Evolutionary conservation across 35 echinoderm and acorn worm species (phyloP).

Genomic region (Lytechinus variegatus): DNA sequence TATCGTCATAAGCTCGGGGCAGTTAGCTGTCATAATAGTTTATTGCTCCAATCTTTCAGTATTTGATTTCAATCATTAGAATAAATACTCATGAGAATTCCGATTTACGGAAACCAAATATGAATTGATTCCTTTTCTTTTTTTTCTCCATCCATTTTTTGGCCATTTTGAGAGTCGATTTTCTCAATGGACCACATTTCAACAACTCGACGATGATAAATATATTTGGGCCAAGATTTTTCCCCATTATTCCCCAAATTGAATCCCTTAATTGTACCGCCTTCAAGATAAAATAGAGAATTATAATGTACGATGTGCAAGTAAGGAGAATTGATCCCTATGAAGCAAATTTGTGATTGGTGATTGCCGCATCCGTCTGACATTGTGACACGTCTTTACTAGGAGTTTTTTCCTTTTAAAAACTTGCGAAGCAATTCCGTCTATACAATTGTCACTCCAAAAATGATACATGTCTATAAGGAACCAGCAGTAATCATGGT

Average conservation of each 20-base stretch:
- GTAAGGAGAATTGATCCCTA: too few relatives aligned
- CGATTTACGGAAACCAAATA: constrained; percentile 11
- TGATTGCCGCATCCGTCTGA: too few relatives aligned
- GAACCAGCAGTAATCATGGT: too few relatives aligned
- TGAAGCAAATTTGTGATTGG: too few relatives aligned
- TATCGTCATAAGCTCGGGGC: background rate
- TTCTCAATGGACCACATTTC: background rate
- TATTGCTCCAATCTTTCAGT: background rate
- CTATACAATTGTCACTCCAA: too few relatives aligned
- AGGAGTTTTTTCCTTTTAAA: too few relatives aligned
- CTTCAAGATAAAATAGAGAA: background rate
- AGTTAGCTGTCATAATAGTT: background rate
- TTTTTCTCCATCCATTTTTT: background rate
- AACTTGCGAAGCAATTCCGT: too few relatives aligned
- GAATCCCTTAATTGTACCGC: background rate
- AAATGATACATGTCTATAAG: too few relatives aligned
- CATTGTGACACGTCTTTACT: too few relatives aligned
- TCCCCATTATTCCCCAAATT: background rate
- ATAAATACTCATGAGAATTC: background rate
- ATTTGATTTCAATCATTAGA: background rate
- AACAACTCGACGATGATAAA: background rate
- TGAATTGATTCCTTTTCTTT: background rate
- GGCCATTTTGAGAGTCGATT: background rate
- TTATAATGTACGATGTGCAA: too few relatives aligned
- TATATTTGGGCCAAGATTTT: background rate